Evolutionary conservation across 1,140 invertebrate species (phyloP).

Genomic region (Danaus melanippus): DNA sequence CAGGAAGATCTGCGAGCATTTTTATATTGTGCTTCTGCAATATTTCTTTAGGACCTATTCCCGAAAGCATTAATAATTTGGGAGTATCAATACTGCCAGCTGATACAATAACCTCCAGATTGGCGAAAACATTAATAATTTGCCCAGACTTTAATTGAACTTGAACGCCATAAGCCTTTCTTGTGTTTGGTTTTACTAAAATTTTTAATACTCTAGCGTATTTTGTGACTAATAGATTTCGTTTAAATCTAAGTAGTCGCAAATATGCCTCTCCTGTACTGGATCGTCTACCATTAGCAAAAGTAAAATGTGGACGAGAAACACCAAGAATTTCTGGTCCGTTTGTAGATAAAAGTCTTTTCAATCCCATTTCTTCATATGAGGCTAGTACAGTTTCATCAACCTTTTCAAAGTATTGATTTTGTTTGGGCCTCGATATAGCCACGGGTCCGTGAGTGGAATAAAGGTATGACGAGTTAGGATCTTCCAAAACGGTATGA

Average conservation of each 20-base stretch:
- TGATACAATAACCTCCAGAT: slow-evolving; percentile 77
- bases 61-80: slow-evolving; percentile 79
- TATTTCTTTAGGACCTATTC: slow-evolving; percentile 77
- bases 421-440: slow-evolving; percentile 37
- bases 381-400: slow-evolving; percentile 38
- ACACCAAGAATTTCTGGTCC: slow-evolving; percentile 44
- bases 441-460: slow-evolving; percentile 44
- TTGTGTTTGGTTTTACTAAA: slow-evolving; percentile 78
- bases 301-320: slow-evolving; percentile 71
- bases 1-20: slow-evolving; percentile 74
- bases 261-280: slow-evolving; percentile 77
- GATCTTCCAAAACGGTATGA: slow-evolving; percentile 30
- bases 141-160: slow-evolving; percentile 64
- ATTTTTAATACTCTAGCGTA: slow-evolving; percentile 60
- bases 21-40: slow-evolving; percentile 72
- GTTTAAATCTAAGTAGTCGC: slow-evolving; percentile 65
- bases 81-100: slow-evolving; percentile 77
- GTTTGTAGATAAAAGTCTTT: slow-evolving; percentile 43
- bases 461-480: slow-evolving; percentile 39
- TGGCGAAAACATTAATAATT: slow-evolving; percentile 59
- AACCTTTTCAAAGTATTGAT: slow-evolving; percentile 30
- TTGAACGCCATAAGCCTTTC: slow-evolving; percentile 75
- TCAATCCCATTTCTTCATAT: slow-evolving; percentile 47
- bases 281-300: slow-evolving; percentile 75
- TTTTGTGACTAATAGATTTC: slow-evolving; percentile 70